Evolutionary conservation across 1,140 invertebrate genomes (phyloP).

Genomic region (Ceratina japonica): DNA sequence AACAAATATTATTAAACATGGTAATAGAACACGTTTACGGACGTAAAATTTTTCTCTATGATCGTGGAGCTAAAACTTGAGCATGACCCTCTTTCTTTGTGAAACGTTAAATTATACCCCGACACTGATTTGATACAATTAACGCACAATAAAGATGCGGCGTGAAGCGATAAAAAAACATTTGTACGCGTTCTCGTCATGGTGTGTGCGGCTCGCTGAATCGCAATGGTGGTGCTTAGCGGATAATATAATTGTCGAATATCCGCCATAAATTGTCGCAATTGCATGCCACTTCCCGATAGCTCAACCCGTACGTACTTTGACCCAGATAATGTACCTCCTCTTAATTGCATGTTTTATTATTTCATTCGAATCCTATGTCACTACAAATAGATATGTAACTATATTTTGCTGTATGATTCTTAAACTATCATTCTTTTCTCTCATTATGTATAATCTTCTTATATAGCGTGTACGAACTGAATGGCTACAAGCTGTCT

Average conservation of each 20-base stretch:
- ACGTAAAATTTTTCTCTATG: neutral
- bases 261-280: constrained; percentile 40
- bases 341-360: constrained; percentile 33
- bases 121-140: too few relatives aligned
- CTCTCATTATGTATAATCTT: neutral
- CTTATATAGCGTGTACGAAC: neutral
- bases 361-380: constrained; percentile 8
- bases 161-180: neutral
- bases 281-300: constrained; percentile 42
- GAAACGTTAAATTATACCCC: neutral
- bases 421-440: neutral
- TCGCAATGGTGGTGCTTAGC: constrained; percentile 7
- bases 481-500: neutral
- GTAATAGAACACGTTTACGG: neutral
- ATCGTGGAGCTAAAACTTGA: neutral
- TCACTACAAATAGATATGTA: neutral
- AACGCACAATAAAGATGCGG: neutral
- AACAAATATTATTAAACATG: neutral
- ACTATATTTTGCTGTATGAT: neutral
- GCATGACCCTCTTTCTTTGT: neutral
- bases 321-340: constrained; percentile 40
- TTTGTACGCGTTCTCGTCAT: neutral
- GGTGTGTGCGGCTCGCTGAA: neutral
- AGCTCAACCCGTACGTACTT: constrained; percentile 8
- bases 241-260: constrained; percentile 38